Percentiles rank a stretch among this genome's conserved stretches.
Evolutionary conservation across 2,113 vertebrate species (phyloP).

Genomic region (Peromyscus maniculatus): DNA sequence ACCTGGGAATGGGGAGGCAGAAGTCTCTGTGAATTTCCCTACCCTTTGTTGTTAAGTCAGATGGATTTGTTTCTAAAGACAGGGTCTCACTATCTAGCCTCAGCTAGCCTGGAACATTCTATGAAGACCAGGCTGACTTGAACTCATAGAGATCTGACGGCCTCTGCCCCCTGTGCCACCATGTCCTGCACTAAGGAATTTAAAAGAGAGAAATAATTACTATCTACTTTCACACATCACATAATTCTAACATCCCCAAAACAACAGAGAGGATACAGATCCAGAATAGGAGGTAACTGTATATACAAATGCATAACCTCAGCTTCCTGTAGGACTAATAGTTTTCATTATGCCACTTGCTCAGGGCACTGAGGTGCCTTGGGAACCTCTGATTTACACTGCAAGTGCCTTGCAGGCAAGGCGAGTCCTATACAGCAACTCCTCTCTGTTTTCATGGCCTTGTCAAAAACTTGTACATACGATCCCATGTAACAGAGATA

Average conservation of each 20-base stretch:
- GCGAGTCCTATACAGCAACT: not conserved
- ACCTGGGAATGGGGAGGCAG: not conserved
- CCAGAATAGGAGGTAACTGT: not conserved
- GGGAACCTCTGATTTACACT: not conserved
- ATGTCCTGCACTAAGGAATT: not conserved
- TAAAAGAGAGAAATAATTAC: not conserved
- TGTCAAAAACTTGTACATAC: not conserved
- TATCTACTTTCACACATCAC: not conserved
- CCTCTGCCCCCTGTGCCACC: not conserved
- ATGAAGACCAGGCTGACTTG: not conserved
- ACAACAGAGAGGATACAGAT: not conserved
- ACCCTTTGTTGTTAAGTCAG: conserved; percentile 6
- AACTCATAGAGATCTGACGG: not conserved
- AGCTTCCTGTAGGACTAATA: not conserved
- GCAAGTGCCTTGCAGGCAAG: not conserved
- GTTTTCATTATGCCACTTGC: not conserved
- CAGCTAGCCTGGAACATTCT: no score
- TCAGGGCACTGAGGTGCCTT: not conserved
- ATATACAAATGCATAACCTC: not conserved
- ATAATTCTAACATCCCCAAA: not conserved
- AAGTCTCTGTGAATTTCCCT: not conserved
- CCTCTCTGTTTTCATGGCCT: not conserved
- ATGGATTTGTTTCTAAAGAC: not conserved
- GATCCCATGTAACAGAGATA: not conserved
- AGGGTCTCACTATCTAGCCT: not conserved